phyloP scores from a whole-genome alignment of 2,888 invertebrate species.

The Scaptomyza flava region DNA sequence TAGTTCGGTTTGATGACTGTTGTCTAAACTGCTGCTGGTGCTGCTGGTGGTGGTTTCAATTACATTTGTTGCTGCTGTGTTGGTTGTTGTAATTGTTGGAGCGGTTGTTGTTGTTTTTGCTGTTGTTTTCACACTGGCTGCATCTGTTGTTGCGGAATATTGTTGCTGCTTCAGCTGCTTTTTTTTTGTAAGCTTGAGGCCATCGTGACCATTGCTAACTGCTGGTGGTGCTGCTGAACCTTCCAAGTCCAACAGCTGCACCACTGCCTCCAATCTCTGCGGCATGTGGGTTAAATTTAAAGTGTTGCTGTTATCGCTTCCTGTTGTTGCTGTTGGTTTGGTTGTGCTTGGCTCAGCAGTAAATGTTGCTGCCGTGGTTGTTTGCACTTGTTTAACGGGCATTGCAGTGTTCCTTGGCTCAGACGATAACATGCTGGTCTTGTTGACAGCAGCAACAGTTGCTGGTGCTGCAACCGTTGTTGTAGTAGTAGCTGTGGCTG shows the following conservation, averaged over 20 bases:
- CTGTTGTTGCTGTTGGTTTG: slow-evolving; percentile 1
- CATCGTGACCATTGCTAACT: slow-evolving; percentile 80
- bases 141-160: slow-evolving; percentile 49
- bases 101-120: neutral
- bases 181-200: slow-evolving; percentile 82
- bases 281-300: slow-evolving; percentile 1
- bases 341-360: neutral
- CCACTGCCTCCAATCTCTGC: slow-evolving; percentile 30
- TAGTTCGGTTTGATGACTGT: slow-evolving; percentile 20
- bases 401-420: slow-evolving; percentile 1
- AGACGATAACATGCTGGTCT: slow-evolving; percentile 2
- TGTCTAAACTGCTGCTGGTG: slow-evolving; percentile 6
- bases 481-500: slow-evolving; percentile 2
- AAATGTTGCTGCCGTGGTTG: neutral
- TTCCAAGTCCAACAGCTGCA: slow-evolving; percentile 77
- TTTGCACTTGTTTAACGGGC: neutral
- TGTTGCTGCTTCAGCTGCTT: slow-evolving; percentile 82
- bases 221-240: slow-evolving; percentile 56
- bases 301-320: slow-evolving; percentile 40
- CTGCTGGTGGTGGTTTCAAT: slow-evolving; percentile 4
- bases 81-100: neutral
- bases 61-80: slow-evolving; percentile 1
- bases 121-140: slow-evolving; percentile 11
- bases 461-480: slow-evolving; percentile 3
- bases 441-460: slow-evolving; percentile 23